A percentile compares a stretch with the other conserved stretches of the same genome.
These are phyloP conservation scores for Mythimna impura DNA, from an alignment of 2,888 invertebrate genomes.

Conservation along the genomic window DNA sequence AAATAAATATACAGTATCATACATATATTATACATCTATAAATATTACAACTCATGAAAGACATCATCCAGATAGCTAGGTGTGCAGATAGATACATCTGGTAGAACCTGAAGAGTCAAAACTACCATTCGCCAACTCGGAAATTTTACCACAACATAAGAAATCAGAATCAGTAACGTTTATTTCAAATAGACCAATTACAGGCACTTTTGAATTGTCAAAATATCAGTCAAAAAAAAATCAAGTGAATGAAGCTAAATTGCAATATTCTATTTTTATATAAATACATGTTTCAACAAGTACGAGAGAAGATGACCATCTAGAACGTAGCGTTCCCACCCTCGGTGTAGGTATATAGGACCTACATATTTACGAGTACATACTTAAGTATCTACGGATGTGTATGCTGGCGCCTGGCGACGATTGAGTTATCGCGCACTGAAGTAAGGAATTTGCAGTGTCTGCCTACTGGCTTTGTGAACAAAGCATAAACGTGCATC, in stretches of 20 bases:
- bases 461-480: background rate
- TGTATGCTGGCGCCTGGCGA: constrained; percentile 10
- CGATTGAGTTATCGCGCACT: constrained; percentile 25
- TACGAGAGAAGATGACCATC: background rate
- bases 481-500: background rate
- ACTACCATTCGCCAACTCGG: background rate
- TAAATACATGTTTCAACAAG: background rate
- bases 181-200: too few relatives aligned
- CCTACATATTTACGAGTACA: background rate
- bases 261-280: background rate
- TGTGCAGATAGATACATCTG: background rate
- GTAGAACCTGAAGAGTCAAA: background rate
- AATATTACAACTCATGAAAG: too few relatives aligned
- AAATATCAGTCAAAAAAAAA: too few relatives aligned
- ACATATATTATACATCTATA: too few relatives aligned
- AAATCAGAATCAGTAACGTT: too few relatives aligned
- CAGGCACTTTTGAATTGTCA: too few relatives aligned
- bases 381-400: background rate
- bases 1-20: too few relatives aligned
- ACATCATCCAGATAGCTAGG: too few relatives aligned
- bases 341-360: background rate
- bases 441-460: constrained; percentile 26
- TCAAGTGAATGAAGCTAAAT: too few relatives aligned
- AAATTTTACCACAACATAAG: too few relatives aligned
- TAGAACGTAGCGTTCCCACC: background rate